Conservation (phyloP, 2,888 invertebrate species). For the Agriopis marginaria region DNA sequence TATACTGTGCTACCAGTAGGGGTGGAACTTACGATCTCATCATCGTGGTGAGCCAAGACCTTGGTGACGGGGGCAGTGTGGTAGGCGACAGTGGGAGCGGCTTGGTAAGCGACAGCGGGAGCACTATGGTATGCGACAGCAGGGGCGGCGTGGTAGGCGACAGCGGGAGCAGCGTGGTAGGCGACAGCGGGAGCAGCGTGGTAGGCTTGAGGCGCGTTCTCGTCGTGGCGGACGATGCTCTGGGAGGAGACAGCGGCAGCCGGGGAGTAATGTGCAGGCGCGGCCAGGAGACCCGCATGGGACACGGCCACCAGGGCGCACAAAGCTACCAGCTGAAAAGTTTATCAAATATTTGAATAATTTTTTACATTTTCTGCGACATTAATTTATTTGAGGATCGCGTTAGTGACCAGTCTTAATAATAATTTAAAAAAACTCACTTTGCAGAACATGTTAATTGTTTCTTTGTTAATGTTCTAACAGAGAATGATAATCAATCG, state of each 20-base stretch:
- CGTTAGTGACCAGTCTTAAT: too few species aligned
- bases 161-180: conserved; percentile 52
- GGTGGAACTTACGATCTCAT: conserved; percentile 54
- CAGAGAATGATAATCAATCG: conserved; percentile 51
- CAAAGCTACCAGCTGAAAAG: conserved; percentile 59
- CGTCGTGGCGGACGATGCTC: conserved; percentile 72
- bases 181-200: conserved; percentile 48
- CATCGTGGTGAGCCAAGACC: conserved; percentile 54
- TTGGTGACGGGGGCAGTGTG: conserved; percentile 50
- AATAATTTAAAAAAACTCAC: conserved; percentile 51
- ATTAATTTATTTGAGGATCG: too few species aligned
- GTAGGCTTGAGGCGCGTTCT: conserved; percentile 53
- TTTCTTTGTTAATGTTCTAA: conserved; percentile 50
- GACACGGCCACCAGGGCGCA: conserved; percentile 53
- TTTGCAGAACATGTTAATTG: conserved; percentile 69
- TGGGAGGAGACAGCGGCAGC: conserved; percentile 70
- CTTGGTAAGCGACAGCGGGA: conserved; percentile 50
- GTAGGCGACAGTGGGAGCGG: conserved; percentile 49
- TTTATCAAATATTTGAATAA: too few species aligned
- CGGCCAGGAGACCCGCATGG: conserved; percentile 59
- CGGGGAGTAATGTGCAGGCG: conserved; percentile 69
- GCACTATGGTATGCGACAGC: conserved; percentile 57
- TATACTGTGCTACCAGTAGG: background rate
- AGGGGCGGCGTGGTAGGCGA: conserved; percentile 46
- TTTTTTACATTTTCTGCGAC: too few species aligned